Evolutionary conservation across 2,113 vertebrate genomes (phyloP).

Genomic region (Gallinago undulata): DNA sequence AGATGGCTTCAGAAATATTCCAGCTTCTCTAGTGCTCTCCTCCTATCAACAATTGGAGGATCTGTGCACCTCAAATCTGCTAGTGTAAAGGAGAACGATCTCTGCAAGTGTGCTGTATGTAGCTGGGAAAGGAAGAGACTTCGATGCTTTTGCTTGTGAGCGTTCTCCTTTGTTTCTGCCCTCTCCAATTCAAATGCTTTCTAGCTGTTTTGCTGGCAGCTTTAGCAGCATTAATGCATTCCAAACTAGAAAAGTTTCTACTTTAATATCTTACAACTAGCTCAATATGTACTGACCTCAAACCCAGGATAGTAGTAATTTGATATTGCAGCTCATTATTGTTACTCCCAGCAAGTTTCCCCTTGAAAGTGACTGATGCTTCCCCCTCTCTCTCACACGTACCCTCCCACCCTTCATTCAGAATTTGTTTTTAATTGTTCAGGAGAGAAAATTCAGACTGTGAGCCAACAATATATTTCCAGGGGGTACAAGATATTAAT

Average conservation of each 20-base stretch:
- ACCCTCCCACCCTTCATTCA: conserved; percentile 1
- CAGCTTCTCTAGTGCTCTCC: neutral
- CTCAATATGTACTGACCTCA: conserved; percentile 61
- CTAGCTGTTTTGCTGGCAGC: conserved; percentile 58
- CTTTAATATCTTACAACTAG: conserved; percentile 54
- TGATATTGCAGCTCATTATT: conserved; percentile 58
- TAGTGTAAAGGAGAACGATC: neutral
- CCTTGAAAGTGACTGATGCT: neutral
- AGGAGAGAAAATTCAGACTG: conserved; percentile 15
- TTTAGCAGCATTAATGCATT: conserved; percentile 48
- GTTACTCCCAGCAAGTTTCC: conserved; percentile 56
- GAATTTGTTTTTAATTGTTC: conserved; percentile 46
- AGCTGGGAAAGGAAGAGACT: neutral
- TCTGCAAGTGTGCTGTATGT: neutral
- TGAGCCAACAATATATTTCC: conserved; percentile 22
- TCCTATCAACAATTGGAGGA: neutral
- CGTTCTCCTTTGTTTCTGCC: conserved; percentile 37
- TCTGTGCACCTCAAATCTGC: neutral
- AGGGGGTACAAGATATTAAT: conserved; percentile 54
- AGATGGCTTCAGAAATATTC: neutral
- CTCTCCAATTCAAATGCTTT: conserved; percentile 5
- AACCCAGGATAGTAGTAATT: conserved; percentile 57
- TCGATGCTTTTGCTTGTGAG: neutral
- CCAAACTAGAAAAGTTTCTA: conserved; percentile 56
- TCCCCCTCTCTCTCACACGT: neutral